Conservation (phyloP, 2,113 vertebrate species). For the Larimichthys crocea region DNA sequence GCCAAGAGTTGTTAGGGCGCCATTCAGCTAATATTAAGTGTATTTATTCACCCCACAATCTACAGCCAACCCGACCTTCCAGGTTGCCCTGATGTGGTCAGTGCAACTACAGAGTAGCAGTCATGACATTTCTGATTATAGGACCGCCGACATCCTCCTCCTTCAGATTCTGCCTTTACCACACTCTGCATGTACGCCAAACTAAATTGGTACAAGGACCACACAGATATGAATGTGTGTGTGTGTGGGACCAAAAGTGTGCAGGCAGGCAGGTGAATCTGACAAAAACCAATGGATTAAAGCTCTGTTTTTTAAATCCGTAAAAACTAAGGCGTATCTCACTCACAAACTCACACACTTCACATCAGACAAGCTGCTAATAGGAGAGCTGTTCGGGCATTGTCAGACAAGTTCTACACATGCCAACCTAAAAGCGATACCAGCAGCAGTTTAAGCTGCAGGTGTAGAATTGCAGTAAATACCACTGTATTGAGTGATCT, state of each 20-base stretch:
- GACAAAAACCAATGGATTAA: neutral
- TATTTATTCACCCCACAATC: slow-evolving; percentile 29
- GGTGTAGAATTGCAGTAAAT: too few species aligned
- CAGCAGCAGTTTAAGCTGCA: slow-evolving; percentile 4
- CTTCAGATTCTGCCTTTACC: slow-evolving; percentile 22
- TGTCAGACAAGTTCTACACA: neutral
- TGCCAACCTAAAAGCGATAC: neutral
- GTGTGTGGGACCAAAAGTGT: neutral
- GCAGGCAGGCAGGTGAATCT: slow-evolving; percentile 16
- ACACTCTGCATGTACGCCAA: slow-evolving; percentile 27
- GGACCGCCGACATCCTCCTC: neutral
- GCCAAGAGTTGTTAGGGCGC: slow-evolving; percentile 1
- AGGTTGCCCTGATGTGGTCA: slow-evolving; percentile 48
- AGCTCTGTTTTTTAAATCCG: neutral
- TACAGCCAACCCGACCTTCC: slow-evolving; percentile 25
- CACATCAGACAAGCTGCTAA: too few species aligned
- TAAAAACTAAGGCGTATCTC: neutral
- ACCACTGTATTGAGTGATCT: neutral
- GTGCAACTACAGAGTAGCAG: slow-evolving; percentile 21
- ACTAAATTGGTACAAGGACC: slow-evolving; percentile 13
- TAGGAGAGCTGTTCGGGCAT: too few species aligned
- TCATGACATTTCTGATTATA: slow-evolving; percentile 46
- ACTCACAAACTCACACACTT: neutral
- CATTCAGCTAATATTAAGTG: slow-evolving; percentile 45
- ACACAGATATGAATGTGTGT: slow-evolving; percentile 25